A percentile compares a stretch with the other conserved stretches of the same genome.
Conservation (phyloP, 1,140 invertebrate species). For the Sycophila sp. region DNA sequence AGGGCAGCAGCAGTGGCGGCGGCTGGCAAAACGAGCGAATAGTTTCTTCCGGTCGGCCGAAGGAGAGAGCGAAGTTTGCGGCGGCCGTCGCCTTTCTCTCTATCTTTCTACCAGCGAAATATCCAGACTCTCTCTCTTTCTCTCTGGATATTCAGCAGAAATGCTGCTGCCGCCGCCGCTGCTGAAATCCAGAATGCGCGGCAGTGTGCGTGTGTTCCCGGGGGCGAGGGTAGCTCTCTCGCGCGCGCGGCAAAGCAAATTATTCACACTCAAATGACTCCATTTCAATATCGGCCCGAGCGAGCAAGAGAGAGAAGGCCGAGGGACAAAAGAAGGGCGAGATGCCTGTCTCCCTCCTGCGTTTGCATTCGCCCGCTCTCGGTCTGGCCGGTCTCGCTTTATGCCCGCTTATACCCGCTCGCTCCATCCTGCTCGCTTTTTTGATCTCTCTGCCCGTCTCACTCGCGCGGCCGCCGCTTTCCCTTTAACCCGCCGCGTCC, state of each 20-base stretch:
- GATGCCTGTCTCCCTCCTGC: conserved; percentile 64
- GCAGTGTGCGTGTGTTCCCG: conserved; percentile 4
- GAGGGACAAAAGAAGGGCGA: conserved; percentile 69
- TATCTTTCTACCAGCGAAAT: conserved; percentile 23
- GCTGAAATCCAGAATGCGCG: conserved; percentile 1
- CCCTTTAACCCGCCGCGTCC: background rate
- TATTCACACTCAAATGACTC: conserved; percentile 70
- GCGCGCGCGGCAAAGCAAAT: conserved; percentile 64
- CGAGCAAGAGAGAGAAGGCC: conserved; percentile 35
- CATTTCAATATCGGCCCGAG: conserved; percentile 68
- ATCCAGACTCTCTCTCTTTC: conserved; percentile 8
- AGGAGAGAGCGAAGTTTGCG: conserved; percentile 34
- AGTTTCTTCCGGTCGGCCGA: conserved; percentile 32
- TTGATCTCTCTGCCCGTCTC: conserved; percentile 34
- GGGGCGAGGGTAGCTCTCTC: conserved; percentile 40
- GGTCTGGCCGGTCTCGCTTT: conserved; percentile 30
- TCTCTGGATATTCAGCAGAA: conserved; percentile 30
- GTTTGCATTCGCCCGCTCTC: conserved; percentile 61
- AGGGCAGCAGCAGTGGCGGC: background rate
- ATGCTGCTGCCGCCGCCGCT: background rate
- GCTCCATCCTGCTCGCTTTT: conserved; percentile 34
- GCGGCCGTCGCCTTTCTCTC: background rate
- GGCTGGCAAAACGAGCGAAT: conserved; percentile 12
- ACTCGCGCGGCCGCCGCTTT: too few species aligned
- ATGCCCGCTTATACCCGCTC: conserved; percentile 1